Conservation (phyloP, 2,797 vertebrate species). For the Gephyroberyx darwinii region DNA sequence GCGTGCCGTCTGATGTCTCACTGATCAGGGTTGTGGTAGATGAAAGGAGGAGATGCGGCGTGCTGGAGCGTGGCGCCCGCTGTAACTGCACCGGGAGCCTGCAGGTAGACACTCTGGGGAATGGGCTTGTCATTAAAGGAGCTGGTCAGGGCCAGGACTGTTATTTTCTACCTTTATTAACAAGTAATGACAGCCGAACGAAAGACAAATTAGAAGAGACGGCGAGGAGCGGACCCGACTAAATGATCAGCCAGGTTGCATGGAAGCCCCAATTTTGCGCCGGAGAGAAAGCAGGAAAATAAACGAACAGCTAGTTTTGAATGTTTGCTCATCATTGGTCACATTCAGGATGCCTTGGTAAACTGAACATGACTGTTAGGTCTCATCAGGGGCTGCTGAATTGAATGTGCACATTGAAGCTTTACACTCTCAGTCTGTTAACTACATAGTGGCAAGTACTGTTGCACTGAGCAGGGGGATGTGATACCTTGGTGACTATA, state of each 20-base stretch:
- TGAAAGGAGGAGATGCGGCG: conserved; percentile 60
- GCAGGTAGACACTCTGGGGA: conserved; percentile 42
- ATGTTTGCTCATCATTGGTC: conserved; percentile 53
- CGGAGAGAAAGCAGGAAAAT: conserved; percentile 25
- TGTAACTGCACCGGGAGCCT: conserved; percentile 39
- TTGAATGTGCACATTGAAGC: conserved; percentile 73
- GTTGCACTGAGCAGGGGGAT: conserved; percentile 51
- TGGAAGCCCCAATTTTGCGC: conserved; percentile 19
- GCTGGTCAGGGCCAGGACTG: conserved; percentile 65
- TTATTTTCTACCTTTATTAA: conserved; percentile 81
- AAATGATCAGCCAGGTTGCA: conserved; percentile 48
- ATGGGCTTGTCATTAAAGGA: conserved; percentile 67
- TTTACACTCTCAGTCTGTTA: conserved; percentile 60
- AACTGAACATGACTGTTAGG: conserved; percentile 77
- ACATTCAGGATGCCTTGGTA: conserved; percentile 67
- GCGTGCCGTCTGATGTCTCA: conserved; percentile 56
- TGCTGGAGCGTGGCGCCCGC: conserved; percentile 44
- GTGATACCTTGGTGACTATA: conserved; percentile 6
- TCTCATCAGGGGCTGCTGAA: conserved; percentile 71
- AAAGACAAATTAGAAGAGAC: conserved; percentile 41
- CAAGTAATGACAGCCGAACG: conserved; percentile 76
- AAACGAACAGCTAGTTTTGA: conserved; percentile 32
- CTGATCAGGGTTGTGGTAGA: conserved; percentile 67
- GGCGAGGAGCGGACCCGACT: conserved; percentile 22
- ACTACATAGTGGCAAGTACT: conserved; percentile 63